These are phyloP conservation scores for Bradysia coprophila DNA, from an alignment of 1,140 invertebrate species.

Conservation along the genomic window DNA sequence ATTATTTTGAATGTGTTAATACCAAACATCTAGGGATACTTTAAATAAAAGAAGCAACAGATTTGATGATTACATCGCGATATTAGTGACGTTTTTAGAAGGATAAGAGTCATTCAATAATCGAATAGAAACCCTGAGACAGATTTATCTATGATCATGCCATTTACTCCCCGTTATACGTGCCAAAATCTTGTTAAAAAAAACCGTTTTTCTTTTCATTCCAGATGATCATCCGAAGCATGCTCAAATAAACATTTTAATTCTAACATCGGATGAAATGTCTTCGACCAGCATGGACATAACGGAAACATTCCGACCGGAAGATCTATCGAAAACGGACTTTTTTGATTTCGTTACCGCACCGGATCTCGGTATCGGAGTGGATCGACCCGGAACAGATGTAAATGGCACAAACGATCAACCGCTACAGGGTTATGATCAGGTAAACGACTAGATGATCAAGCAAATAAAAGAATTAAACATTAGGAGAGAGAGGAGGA, in stretches of 20 bases:
- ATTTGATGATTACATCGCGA: no score
- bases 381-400: slow-evolving; percentile 11
- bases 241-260: neutral
- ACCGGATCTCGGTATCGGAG: slow-evolving; percentile 31
- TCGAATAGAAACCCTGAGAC: neutral
- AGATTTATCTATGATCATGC: neutral
- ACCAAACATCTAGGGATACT: no score
- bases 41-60: no score
- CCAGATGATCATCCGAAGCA: neutral
- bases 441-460: slow-evolving; percentile 4
- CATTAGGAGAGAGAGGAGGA: neutral
- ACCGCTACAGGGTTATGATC: slow-evolving; percentile 12
- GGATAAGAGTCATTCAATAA: neutral
- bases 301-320: slow-evolving; percentile 53
- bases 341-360: slow-evolving; percentile 76
- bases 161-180: no score
- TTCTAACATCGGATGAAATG: slow-evolving; percentile 14
- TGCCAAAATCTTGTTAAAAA: neutral
- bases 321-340: slow-evolving; percentile 57
- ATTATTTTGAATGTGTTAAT: no score
- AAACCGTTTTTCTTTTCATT: neutral
- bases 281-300: slow-evolving; percentile 44
- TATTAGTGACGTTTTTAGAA: neutral
- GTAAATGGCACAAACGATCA: slow-evolving; percentile 12
- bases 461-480: neutral